These are phyloP conservation scores for Agapostemon virescens DNA, from an alignment of 2,888 invertebrate species.

Conservation along the genomic window DNA sequence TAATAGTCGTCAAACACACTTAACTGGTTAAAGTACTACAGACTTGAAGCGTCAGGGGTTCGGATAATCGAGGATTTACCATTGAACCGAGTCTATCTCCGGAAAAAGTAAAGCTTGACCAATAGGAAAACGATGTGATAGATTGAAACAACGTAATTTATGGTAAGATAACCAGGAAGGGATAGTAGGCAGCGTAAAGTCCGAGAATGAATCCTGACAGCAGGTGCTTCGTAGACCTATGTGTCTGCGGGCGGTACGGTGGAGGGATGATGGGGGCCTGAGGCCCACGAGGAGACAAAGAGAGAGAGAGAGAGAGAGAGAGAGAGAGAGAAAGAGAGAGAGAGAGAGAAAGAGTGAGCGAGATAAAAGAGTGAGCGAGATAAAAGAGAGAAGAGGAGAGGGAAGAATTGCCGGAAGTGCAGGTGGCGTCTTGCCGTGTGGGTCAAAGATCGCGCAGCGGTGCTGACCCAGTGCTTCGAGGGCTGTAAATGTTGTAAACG, in stretches of 20 bases:
- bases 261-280: slow-evolving; percentile 7
- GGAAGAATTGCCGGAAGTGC: slow-evolving; percentile 69
- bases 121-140: background rate
- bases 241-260: background rate
- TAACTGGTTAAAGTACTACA: too few relatives aligned
- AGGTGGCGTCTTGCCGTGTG: slow-evolving; percentile 60
- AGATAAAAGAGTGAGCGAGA: too few relatives aligned
- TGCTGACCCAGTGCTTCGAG: slow-evolving; percentile 73
- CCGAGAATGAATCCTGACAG: slow-evolving; percentile 41
- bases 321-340: background rate
- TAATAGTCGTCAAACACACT: too few relatives aligned
- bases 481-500: slow-evolving; percentile 56
- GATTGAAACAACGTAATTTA: background rate
- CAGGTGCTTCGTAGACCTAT: slow-evolving; percentile 46
- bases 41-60: too few relatives aligned
- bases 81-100: too few relatives aligned
- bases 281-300: background rate
- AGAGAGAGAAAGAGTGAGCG: too few relatives aligned
- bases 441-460: slow-evolving; percentile 74
- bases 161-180: background rate
- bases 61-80: too few relatives aligned
- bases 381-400: background rate
- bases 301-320: too few relatives aligned
- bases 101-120: background rate
- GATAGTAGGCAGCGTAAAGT: slow-evolving; percentile 27